Conservation (phyloP, 2,113 vertebrate genomes). For the Micronycteris hirsuta region DNA sequence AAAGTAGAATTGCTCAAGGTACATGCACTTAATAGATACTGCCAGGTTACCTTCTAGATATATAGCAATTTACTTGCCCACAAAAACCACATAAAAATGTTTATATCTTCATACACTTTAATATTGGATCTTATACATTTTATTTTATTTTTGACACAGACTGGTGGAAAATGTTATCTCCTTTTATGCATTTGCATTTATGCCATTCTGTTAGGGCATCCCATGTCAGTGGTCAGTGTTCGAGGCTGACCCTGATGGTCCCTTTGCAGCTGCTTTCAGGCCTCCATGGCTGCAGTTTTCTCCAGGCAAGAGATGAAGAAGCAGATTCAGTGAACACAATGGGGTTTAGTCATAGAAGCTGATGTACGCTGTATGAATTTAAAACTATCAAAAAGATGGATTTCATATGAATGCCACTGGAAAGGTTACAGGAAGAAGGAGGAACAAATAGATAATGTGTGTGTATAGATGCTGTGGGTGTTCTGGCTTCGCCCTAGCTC, state of each 20-base stretch:
- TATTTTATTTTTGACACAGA: neutral
- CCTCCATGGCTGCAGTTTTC: neutral
- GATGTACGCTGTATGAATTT: neutral
- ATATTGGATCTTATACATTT: neutral
- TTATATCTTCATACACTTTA: neutral
- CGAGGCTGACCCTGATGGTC: neutral
- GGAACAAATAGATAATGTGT: neutral
- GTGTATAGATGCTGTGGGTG: neutral
- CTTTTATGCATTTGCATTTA: neutral
- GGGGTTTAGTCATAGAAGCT: neutral
- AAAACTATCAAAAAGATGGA: conserved; percentile 8
- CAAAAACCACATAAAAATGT: neutral
- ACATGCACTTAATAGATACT: neutral
- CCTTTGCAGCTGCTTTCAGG: neutral
- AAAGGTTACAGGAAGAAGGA: neutral
- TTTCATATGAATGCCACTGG: neutral
- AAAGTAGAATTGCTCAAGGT: neutral
- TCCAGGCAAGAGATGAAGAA: neutral
- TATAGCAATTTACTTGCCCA: neutral
- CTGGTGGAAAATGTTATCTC: neutral
- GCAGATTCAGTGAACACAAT: neutral
- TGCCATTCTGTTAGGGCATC: neutral
- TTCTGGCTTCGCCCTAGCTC: neutral
- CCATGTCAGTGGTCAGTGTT: neutral
- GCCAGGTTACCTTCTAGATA: neutral